phyloP scores from a whole-genome alignment of 2,113 vertebrate species.

The Rhegmatorhina hoffmannsi region DNA sequence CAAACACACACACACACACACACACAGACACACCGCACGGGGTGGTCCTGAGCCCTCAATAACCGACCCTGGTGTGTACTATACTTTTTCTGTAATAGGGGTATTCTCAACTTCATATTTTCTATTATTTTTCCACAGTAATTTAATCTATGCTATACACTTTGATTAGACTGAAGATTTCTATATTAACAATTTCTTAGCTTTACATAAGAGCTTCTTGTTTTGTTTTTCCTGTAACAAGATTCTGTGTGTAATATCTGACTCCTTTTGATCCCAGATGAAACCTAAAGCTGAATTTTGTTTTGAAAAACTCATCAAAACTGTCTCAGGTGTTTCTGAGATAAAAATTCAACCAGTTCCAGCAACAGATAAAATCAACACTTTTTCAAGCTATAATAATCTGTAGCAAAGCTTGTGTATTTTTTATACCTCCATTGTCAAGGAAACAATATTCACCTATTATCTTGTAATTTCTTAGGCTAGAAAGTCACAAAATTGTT shows the following conservation, averaged over 20 bases:
- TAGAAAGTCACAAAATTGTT: background rate
- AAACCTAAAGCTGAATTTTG: background rate
- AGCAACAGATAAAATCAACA: background rate
- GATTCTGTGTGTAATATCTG: background rate
- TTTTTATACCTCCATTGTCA: background rate
- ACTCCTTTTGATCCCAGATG: background rate
- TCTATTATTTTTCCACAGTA: background rate
- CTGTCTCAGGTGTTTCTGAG: background rate
- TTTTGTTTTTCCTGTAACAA: background rate
- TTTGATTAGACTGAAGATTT: background rate
- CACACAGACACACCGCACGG: no score
- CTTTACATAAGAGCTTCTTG: background rate
- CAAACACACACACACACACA: no score
- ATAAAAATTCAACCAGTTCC: background rate
- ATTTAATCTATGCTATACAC: background rate
- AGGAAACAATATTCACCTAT: background rate
- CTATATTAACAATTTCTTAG: background rate
- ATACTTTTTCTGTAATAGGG: background rate
- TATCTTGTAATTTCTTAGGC: background rate
- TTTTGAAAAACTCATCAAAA: background rate
- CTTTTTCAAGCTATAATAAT: background rate
- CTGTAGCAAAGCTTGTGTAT: background rate
- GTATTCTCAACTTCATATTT: background rate
- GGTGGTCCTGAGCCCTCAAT: no score
- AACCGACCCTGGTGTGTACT: no score